phyloP scores from a whole-genome alignment of 2,113 vertebrate species.

The Holacanthus passer region DNA sequence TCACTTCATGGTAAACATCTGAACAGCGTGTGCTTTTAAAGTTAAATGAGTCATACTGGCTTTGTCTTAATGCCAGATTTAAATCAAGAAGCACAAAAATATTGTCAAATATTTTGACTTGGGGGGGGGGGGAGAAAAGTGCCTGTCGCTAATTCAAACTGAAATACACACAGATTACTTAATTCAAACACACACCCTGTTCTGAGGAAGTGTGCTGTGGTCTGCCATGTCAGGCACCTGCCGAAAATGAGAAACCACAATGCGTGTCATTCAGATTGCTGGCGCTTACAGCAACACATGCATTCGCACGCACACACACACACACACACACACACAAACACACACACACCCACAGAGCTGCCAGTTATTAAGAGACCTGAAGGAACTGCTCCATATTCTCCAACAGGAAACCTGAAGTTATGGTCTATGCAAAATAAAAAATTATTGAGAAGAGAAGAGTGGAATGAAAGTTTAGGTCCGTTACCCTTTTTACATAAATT shows the following conservation, averaged over 20 bases:
- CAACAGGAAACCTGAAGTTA: neutral
- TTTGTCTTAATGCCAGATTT: constrained; percentile 11
- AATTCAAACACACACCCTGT: neutral
- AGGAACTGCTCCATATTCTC: neutral
- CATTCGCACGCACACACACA: neutral
- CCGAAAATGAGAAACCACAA: constrained; percentile 58
- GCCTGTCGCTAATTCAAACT: neutral
- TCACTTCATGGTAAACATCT: constrained; percentile 41
- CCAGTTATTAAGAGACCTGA: neutral
- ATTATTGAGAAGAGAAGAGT: neutral
- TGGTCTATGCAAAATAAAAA: neutral
- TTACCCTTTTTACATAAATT: constrained; percentile 8
- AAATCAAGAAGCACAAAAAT: constrained; percentile 1
- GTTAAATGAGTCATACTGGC: constrained; percentile 17
- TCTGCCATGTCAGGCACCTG: constrained; percentile 42
- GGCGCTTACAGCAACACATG: neutral
- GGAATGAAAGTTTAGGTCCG: neutral
- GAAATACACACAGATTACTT: constrained; percentile 8
- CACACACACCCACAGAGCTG: neutral
- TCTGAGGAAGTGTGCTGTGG: constrained; percentile 50
- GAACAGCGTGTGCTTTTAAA: constrained; percentile 17
- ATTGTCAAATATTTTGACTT: constrained; percentile 11
- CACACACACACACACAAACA: neutral
- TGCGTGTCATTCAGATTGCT: constrained; percentile 53
- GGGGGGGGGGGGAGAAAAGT: neutral